Evolutionary conservation across 2,113 vertebrate genomes (phyloP), one percentile per base, ranked within the genome.

Genomic region (Globicephala melas): DNA sequence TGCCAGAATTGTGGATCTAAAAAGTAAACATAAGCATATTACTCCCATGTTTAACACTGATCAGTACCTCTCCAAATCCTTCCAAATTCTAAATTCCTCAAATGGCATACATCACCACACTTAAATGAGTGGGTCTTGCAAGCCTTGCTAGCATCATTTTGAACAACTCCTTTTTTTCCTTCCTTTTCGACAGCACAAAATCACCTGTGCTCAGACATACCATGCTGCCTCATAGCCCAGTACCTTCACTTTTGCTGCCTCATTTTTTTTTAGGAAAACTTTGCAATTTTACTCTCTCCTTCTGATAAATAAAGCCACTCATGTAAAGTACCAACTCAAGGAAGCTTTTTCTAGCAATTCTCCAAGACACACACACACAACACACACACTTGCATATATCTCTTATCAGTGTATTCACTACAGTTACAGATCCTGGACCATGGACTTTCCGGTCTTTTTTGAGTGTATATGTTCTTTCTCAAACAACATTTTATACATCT

Each of bases 201-300:
- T 60, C 65, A 21, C 44, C 60, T 79, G 38, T 38, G n/a, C 53
- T 85, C 28, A 85, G 33, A 67, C 15, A 50, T 60, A 3, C 14
- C 5, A 6, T 28, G 4, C 21, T 36, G 28, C 4, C 31, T 91
- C 79, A 67, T 2, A 23, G n/a, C 23, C 26, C 26, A 21, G 2
- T 6, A 23, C 18, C 53, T 95, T 91, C 33, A 20, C 33, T 82
- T 89, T 68, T 33, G 41, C 21, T 94, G 3, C 25, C 41, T 76
- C 20, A 33, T 36, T 95, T 97, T 97, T 97, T 50, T 81, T 71
- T 6, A 63, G 53, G 31, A 92, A 65, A 91, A 93, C 5, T 60
- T 92, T 50, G 41, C 65, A 85, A 33, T 58, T 82, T 47, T 26
- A 70, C 13, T 41, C 1, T 47, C 33, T 85, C 25, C 5, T 50